Percentiles rank a stretch among this genome's conserved stretches.
Conservation (phyloP, 2,888 invertebrate genomes). For the Sacculina carcini region DNA sequence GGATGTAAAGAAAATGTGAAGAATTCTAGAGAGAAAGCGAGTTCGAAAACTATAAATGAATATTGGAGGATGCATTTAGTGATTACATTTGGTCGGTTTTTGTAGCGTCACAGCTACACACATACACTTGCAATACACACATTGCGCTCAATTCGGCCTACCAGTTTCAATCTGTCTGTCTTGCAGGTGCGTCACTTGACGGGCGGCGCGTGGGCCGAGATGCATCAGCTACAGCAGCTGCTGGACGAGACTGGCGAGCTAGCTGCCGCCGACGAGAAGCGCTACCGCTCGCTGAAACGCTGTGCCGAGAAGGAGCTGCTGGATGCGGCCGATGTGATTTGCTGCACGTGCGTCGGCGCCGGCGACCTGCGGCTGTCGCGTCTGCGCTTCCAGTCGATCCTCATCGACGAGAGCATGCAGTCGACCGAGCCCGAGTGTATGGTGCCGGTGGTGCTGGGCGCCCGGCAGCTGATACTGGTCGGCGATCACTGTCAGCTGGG, state of each 20-base stretch:
- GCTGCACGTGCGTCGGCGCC: constrained; percentile 95
- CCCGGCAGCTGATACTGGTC: constrained; percentile 77
- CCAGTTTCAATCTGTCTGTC: no score
- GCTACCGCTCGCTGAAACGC: constrained; percentile 69
- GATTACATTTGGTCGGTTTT: no score
- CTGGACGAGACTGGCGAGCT: constrained; percentile 97
- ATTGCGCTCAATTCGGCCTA: no score
- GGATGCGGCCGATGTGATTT: constrained; percentile 93
- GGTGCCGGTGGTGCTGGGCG: constrained; percentile 94
- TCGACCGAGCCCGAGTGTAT: constrained; percentile 86
- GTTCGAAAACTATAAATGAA: no score
- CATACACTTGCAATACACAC: no score
- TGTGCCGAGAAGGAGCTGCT: constrained; percentile 59
- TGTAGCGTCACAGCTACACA: no score
- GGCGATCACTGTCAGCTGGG: constrained; percentile 98
- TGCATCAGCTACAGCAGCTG: constrained; percentile 78
- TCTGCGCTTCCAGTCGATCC: constrained; percentile 79
- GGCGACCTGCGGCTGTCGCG: constrained; percentile 81
- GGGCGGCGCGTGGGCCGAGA: constrained; percentile 57
- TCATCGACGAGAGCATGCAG: constrained; percentile 93
- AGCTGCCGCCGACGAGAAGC: constrained; percentile 77
- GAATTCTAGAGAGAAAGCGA: no score
- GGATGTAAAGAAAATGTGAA: no score
- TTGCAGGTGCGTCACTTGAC: no score
- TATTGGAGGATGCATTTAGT: no score